A percentile compares a stretch with the other conserved stretches of the same genome.
phyloP scores from a whole-genome alignment of 2,113 vertebrate genomes.

The Zootoca vivipara region DNA sequence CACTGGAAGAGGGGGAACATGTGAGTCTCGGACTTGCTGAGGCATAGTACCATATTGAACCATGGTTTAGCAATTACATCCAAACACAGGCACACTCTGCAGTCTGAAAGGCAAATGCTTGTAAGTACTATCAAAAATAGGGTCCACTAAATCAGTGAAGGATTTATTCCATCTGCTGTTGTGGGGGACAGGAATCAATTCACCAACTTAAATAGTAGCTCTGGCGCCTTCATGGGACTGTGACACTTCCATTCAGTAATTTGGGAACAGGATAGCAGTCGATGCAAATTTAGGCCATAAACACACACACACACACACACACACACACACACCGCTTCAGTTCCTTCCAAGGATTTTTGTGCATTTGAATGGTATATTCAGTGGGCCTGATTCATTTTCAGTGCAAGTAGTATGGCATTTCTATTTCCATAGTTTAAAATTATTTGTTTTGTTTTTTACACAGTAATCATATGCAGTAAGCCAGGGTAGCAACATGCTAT shows the following conservation, averaged over 20 bases:
- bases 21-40: too few species aligned
- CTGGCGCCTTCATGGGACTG: not conserved
- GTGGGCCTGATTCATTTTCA: not conserved
- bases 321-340: too few species aligned
- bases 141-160: not conserved
- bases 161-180: not conserved
- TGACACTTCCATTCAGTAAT: not conserved
- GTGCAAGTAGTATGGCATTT: too few species aligned
- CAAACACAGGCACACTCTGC: slow-evolving; percentile 22
- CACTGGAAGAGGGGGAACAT: too few species aligned
- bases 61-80: not conserved
- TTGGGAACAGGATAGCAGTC: not conserved
- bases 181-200: too few species aligned
- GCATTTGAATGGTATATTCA: not conserved
- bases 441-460: rapidly evolving
- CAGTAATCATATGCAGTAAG: not conserved
- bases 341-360: not conserved
- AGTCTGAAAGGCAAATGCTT: not conserved
- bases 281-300: not conserved
- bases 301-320: too few species aligned
- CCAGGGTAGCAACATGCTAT: not conserved
- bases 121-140: not conserved
- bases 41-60: too few species aligned
- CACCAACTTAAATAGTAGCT: not conserved
- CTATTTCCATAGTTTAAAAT: slow-evolving; percentile 8